phyloP scores from a whole-genome alignment of 2,797 vertebrate genomes.

The Cygnus olor region DNA sequence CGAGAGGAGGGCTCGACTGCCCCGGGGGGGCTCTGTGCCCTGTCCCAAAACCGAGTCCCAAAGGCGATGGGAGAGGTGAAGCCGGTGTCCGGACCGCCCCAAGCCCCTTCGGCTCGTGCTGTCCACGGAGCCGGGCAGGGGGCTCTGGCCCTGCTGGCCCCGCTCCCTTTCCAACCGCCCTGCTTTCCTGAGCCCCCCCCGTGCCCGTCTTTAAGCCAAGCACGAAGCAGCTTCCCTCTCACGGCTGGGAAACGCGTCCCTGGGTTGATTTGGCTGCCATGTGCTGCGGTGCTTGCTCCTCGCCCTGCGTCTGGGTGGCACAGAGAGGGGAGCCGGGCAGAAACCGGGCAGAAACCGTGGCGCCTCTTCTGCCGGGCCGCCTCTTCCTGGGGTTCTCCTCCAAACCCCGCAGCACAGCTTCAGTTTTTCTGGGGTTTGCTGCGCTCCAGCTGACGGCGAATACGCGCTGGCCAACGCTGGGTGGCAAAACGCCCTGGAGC shows the following conservation, averaged over 20 bases:
- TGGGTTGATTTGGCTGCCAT: background rate
- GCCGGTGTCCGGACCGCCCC: background rate
- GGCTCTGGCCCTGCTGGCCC: background rate
- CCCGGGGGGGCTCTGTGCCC: background rate
- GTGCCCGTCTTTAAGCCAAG: background rate
- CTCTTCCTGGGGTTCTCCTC: background rate
- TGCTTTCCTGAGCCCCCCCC: conserved; percentile 24
- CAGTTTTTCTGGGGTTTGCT: background rate
- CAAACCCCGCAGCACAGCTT: background rate
- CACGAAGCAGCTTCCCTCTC: conserved; percentile 58
- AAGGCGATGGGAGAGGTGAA: fast-evolving
- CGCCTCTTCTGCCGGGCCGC: background rate
- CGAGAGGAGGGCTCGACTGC: background rate
- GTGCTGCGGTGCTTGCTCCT: background rate
- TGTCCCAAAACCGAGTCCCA: background rate
- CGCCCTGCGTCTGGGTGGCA: too few species aligned
- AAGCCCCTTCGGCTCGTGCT: fast-evolving
- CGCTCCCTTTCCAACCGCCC: background rate
- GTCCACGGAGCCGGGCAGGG: background rate
- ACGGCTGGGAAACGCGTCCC: conserved; percentile 10
- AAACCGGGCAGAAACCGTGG: background rate
- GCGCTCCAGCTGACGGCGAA: background rate
- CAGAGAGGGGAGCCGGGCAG: background rate
- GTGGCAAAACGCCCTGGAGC: fast-evolving
- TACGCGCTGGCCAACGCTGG: background rate